Conservation (phyloP, 2,113 vertebrate species). For the Lophotis ruficrista region DNA sequence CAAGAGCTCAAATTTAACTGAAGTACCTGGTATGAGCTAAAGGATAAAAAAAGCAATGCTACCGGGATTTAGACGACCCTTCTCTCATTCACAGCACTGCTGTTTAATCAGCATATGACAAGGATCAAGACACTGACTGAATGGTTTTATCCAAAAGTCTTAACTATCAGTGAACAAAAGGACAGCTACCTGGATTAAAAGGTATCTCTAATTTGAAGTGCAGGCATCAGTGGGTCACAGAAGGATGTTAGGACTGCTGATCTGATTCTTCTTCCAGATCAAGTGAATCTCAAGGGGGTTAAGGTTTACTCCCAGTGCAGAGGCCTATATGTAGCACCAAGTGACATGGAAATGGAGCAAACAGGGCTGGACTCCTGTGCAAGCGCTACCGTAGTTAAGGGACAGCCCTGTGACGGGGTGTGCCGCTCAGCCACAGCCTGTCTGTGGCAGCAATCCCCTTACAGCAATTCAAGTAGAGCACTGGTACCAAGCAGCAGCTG, state of each 20-base stretch:
- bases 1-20: background rate
- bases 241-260: background rate
- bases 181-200: background rate
- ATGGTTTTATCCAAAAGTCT: background rate
- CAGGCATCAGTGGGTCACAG: accelerated
- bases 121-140: background rate
- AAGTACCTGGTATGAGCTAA: background rate
- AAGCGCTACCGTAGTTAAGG: background rate
- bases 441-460: background rate
- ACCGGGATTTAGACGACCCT: background rate
- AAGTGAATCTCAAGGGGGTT: background rate
- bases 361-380: background rate
- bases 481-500: background rate
- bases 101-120: background rate
- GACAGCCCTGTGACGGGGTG: background rate
- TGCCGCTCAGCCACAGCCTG: background rate
- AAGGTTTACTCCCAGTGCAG: background rate
- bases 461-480: background rate
- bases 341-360: background rate
- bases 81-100: background rate
- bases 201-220: background rate
- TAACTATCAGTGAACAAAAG: background rate
- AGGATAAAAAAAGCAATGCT: background rate
- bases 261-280: background rate
- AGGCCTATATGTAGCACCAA: background rate